A percentile compares a stretch with the other conserved stretches of the same genome.
phyloP scores from a whole-genome alignment of 2,888 invertebrate genomes.

The Ceramica pisi region DNA sequence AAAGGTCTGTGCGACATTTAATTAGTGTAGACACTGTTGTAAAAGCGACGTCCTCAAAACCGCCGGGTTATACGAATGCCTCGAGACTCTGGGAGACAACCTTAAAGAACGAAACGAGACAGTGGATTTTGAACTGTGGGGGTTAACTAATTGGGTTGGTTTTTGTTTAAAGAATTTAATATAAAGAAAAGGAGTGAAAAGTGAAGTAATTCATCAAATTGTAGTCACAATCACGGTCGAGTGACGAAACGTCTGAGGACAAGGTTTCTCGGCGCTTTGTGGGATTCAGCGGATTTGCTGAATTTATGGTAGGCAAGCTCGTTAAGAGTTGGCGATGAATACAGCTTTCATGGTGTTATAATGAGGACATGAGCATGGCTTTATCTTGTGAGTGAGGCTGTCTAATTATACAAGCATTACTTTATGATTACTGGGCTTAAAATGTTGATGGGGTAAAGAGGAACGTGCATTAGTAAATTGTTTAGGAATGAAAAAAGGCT shows the following conservation, averaged over 20 bases:
- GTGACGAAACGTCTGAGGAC: slow-evolving; percentile 77
- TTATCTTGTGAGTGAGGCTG: slow-evolving; percentile 41
- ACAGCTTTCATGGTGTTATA: slow-evolving; percentile 67
- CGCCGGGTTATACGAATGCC: slow-evolving; percentile 65
- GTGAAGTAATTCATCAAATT: slow-evolving; percentile 84
- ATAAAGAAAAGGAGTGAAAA: slow-evolving; percentile 72
- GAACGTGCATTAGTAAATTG: neutral
- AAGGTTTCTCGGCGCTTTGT: slow-evolving; percentile 72
- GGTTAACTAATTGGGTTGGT: slow-evolving; percentile 21
- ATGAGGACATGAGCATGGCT: slow-evolving; percentile 46
- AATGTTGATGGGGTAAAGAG: neutral
- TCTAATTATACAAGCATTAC: slow-evolving; percentile 47
- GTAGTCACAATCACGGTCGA: slow-evolving; percentile 83
- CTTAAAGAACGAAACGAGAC: slow-evolving; percentile 21
- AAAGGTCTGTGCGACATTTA: slow-evolving; percentile 68
- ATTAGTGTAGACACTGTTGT: slow-evolving; percentile 73
- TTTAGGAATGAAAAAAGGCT: neutral
- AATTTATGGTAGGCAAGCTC: slow-evolving; percentile 79
- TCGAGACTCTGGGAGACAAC: slow-evolving; percentile 46
- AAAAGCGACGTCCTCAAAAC: slow-evolving; percentile 70
- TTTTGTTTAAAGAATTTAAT: slow-evolving; percentile 37
- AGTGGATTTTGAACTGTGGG: slow-evolving; percentile 15
- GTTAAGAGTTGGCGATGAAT: slow-evolving; percentile 74
- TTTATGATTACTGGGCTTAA: slow-evolving; percentile 39
- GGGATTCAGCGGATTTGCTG: slow-evolving; percentile 76